A percentile compares a stretch with the other conserved stretches of the same genome.
Evolutionary conservation across 2,113 vertebrate species (phyloP).

Genomic region (Scomber japonicus): DNA sequence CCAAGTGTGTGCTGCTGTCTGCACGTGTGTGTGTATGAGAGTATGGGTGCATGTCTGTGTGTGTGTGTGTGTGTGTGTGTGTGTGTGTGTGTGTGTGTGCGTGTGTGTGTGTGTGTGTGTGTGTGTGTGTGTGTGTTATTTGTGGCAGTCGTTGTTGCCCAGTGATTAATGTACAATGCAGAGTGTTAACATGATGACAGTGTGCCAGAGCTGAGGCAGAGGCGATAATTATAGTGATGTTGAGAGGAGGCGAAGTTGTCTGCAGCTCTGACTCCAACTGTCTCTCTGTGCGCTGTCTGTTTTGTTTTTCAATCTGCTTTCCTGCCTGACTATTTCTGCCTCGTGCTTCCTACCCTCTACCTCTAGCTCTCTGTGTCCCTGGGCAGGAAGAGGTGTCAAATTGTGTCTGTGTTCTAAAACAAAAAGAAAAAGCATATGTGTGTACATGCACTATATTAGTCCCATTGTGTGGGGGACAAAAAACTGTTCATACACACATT

Average conservation of each 20-base stretch:
- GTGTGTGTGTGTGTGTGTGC: not conserved
- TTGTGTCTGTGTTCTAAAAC: conserved; percentile 2
- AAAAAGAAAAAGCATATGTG: not conserved
- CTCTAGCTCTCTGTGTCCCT: conserved; percentile 22
- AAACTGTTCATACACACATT: not conserved
- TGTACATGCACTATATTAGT: conserved; percentile 2
- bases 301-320: conserved; percentile 26
- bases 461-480: not conserved
- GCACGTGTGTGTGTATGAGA: no score
- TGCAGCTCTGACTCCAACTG: conserved; percentile 55
- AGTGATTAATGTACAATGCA: conserved; percentile 68
- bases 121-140: conserved; percentile 14
- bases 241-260: conserved; percentile 63
- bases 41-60: no score
- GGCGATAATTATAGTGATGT: conserved; percentile 73
- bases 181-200: conserved; percentile 73
- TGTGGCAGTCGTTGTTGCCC: conserved; percentile 39
- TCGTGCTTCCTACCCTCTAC: not conserved
- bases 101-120: conserved; percentile 9
- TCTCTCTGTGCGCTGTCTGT: conserved; percentile 41
- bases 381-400: conserved; percentile 37
- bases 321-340: conserved; percentile 33
- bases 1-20: no score
- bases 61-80: no score
- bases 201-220: conserved; percentile 70